Evolutionary conservation across 2,888 invertebrate genomes (phyloP), one percentile per base, ranked within the genome.

Genomic region (Harpagoxenus sublaevis): DNA sequence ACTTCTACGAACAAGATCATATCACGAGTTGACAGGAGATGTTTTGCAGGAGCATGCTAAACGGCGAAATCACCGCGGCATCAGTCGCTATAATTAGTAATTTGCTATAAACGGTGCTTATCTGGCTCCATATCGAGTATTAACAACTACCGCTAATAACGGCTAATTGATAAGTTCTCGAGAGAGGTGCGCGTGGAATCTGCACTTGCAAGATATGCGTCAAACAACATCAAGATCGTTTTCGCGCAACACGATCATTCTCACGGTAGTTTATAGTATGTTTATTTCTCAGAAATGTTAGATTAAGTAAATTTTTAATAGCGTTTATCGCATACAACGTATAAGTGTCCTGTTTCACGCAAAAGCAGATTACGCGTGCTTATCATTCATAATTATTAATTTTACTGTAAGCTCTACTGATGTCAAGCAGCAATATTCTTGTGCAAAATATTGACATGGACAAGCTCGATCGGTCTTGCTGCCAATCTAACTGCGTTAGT

Each of bases 51-150:
- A 51, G 23, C 48, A 73, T 31, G 51, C 48, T 39, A 45, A 28
- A 15, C 39, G 28, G 48, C 57, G 1, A 23, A 51, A 48, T 45
- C n/a, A 28, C 10, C 68, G 45, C 31, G 31, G 57, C 45, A 35
- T 35, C 35, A 31, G 18, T 60, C 60, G 31, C 42, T 0, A 12
- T 79, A 79, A 79, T 79, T 51, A 79, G 28, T 73, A 62, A 48
- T 79, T 79, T 3, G 45, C 70, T 10, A 70, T 71, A 48, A 79
- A 60, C 48, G 57, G 60, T 55, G 28, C 60, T 79, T 79, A 79
- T 79, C 60, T 28, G 28, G 55, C 18, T 78, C 18, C 8, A 12
- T 15, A 57, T 78, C 79, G 57, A 39, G 28, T 60, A 60, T 71
- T 48, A 71, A 70, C 23, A 35, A 48, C 73, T 60, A 39, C 60